These are phyloP conservation scores for Euclidia mi DNA, from an alignment of 2,888 invertebrate species.

Conservation along the genomic window DNA sequence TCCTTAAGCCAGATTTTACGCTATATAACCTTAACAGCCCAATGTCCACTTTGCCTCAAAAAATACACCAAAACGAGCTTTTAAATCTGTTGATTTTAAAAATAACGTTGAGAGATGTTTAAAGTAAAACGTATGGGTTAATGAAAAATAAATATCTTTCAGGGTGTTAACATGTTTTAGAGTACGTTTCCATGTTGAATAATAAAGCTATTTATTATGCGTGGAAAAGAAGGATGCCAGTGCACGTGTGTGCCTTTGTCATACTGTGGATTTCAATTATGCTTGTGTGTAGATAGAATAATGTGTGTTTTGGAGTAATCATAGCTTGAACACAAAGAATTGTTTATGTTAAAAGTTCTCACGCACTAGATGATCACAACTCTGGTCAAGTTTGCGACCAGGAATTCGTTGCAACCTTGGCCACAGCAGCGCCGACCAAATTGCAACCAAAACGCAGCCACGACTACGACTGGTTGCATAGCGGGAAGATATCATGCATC, in stretches of 20 bases:
- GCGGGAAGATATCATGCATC: too few relatives aligned
- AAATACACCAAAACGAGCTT: background rate
- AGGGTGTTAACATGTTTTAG: slow-evolving; percentile 2
- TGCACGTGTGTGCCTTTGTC: background rate
- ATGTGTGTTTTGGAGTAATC: too few relatives aligned
- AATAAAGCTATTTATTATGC: slow-evolving; percentile 11
- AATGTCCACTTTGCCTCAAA: background rate
- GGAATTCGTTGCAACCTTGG: too few relatives aligned
- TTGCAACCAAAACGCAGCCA: too few relatives aligned
- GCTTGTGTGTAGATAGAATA: background rate
- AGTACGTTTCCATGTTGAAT: slow-evolving; percentile 8
- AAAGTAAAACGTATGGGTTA: slow-evolving; percentile 16
- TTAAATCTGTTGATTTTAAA: slow-evolving; percentile 1
- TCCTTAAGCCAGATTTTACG: slow-evolving; percentile 10
- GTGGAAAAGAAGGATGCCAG: background rate
- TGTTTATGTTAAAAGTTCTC: too few relatives aligned
- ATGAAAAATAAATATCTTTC: slow-evolving; percentile 29
- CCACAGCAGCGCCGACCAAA: too few relatives aligned
- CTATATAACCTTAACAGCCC: background rate
- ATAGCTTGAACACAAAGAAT: too few relatives aligned
- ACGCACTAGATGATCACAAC: too few relatives aligned
- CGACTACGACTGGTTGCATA: too few relatives aligned
- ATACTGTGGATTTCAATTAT: background rate
- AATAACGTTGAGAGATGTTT: slow-evolving; percentile 6
- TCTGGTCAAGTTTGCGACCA: too few relatives aligned